These are phyloP conservation scores for Falco biarmicus DNA, from an alignment of 2,797 vertebrate genomes.

Conservation along the genomic window DNA sequence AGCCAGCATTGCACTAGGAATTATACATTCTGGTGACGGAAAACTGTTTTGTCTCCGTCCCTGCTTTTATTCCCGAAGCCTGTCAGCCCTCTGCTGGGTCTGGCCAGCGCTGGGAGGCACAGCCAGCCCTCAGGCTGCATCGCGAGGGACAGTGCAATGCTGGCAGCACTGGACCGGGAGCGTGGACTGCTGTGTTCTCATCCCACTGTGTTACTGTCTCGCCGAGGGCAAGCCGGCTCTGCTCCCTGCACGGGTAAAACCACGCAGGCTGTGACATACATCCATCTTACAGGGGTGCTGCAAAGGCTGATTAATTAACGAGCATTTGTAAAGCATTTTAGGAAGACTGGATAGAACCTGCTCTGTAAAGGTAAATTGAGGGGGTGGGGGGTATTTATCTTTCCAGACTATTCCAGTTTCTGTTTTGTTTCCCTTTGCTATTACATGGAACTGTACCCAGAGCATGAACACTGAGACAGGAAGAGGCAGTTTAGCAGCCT, in stretches of 20 bases:
- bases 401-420: not conserved
- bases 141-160: too few species aligned
- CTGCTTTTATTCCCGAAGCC: not conserved
- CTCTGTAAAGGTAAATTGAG: not conserved
- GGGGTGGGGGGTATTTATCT: not conserved
- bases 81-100: not conserved
- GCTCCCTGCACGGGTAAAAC: not conserved
- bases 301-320: not conserved
- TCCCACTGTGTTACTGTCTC: not conserved
- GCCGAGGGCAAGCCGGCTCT: not conserved
- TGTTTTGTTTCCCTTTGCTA: not conserved
- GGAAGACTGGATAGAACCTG: not conserved
- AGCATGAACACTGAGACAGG: not conserved
- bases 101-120: not conserved
- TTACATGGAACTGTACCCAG: not conserved
- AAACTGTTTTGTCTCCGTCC: not conserved
- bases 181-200: not conserved
- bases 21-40: not conserved
- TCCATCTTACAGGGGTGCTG: not conserved
- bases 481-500: not conserved
- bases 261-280: accelerated
- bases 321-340: not conserved
- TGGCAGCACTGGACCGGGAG: not conserved
- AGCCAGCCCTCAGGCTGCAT: not conserved
- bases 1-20: not conserved